Conservation (phyloP, 2,888 invertebrate species). For the Corbicula japonica region DNA sequence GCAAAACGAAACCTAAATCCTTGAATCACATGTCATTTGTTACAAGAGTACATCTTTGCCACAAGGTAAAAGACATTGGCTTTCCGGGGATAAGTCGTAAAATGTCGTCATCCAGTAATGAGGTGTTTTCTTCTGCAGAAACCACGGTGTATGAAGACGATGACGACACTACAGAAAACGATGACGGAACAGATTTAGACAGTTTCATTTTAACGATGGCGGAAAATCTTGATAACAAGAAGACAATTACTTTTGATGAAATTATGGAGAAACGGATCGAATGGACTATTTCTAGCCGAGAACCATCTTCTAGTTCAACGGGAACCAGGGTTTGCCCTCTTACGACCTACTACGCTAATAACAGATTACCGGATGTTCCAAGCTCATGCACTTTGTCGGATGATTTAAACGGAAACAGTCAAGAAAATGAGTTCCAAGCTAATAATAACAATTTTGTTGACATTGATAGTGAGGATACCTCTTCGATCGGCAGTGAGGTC, state of each 20-base stretch:
- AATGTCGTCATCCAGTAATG: slow-evolving; percentile 55
- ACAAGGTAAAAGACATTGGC: slow-evolving; percentile 70
- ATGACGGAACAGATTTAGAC: slow-evolving; percentile 28
- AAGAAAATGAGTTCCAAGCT: not conserved
- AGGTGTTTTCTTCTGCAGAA: slow-evolving; percentile 37
- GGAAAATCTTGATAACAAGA: slow-evolving; percentile 51
- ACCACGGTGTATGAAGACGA: slow-evolving; percentile 33
- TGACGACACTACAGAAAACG: slow-evolving; percentile 31
- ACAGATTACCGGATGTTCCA: slow-evolving; percentile 15
- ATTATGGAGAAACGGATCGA: slow-evolving; percentile 6
- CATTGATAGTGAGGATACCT: slow-evolving; percentile 24
- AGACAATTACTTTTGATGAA: slow-evolving; percentile 1
- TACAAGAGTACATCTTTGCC: slow-evolving; percentile 76
- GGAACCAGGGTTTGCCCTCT: not conserved
- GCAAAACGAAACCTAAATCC: slow-evolving; percentile 64
- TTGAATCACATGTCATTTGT: slow-evolving; percentile 78
- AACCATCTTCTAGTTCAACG: not conserved
- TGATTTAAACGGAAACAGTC: not conserved
- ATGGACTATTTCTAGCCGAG: not conserved
- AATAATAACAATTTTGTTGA: slow-evolving; percentile 9
- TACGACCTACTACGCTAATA: slow-evolving; percentile 15
- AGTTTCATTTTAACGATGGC: slow-evolving; percentile 40
- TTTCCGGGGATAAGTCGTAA: slow-evolving; percentile 65
- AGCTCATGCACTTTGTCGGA: not conserved
- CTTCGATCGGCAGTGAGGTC: slow-evolving; percentile 19